Evolutionary conservation across 2,797 vertebrate genomes (phyloP), one percentile per base, ranked within the genome.

Genomic region (Hapalemur alaotrensis): DNA sequence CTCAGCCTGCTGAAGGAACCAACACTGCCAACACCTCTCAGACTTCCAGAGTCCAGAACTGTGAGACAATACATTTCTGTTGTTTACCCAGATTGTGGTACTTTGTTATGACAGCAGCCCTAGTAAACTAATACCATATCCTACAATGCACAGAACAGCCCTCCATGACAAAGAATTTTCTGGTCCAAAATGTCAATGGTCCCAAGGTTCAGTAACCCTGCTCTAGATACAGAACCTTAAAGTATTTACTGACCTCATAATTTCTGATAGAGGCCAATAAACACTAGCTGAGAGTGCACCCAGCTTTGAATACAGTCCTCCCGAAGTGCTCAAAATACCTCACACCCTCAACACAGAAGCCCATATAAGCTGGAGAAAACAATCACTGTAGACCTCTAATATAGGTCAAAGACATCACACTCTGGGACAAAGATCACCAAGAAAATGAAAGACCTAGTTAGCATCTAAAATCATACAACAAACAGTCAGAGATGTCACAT

Each of bases 251-350:
- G n/a, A 91, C 46, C 52, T 81, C 73, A 81, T 46, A 57, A 85
- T 91, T 11, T 93, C 67, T 89, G 46, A 75, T 15, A 93, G 35
- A 97, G 72, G 65, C 54, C 79, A 85, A 85, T 48, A 78, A 46
- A 91, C 80, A 87, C 38, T 54, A 81, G 48, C 32, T 75, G 20
- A 63, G 15, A 61, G 79, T 57, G 57, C 18, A 81, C 38, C 67
- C 23, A 92, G 69, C 52, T 89, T 86, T 85, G 61, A 61, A 92
- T 48, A 50, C 0, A 82, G 48, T 28, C 59, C 41, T 22, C 20
- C 25, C 59, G 65, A 89, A 92, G 43, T 57, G 54, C 48, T 81
- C 83, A 81, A 96, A 69, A 83, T 57, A 57, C 67, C 46, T 75
- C 59, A 75, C 43, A 76, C 43, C 5, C 79, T 82, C n/a, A 75